A percentile compares a stretch with the other conserved stretches of the same genome.
These are phyloP conservation scores for Hemibagrus guttatus DNA, from an alignment of 2,797 vertebrate genomes.

Conservation along the genomic window DNA sequence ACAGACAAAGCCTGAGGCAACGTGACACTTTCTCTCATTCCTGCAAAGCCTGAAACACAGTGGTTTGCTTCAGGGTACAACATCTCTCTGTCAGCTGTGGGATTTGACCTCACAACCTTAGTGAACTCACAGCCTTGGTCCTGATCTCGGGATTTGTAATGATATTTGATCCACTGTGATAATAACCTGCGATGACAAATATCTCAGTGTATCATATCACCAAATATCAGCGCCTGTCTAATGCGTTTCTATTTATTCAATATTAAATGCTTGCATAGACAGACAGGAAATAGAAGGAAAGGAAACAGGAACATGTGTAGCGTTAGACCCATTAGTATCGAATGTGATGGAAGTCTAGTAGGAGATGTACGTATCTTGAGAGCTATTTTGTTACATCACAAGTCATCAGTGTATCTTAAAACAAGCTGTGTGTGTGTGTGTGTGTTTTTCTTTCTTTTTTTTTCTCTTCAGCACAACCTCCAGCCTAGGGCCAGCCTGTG, in stretches of 20 bases:
- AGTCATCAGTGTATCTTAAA: background rate
- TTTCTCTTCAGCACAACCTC: background rate
- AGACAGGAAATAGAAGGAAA: background rate
- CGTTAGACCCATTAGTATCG: background rate
- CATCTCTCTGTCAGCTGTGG: background rate
- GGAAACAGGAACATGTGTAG: background rate
- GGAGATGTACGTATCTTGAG: background rate
- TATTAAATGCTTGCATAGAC: background rate
- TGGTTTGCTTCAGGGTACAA: background rate
- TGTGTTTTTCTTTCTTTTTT: background rate
- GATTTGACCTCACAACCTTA: background rate
- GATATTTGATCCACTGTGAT: background rate
- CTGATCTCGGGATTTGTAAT: background rate
- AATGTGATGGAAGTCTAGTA: background rate
- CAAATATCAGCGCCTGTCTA: background rate
- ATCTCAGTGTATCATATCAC: background rate
- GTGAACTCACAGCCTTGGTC: background rate
- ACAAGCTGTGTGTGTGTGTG: background rate
- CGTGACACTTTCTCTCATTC: background rate
- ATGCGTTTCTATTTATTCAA: background rate
- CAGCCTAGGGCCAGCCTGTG: slow-evolving; percentile 5
- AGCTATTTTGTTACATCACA: background rate
- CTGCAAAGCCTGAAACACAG: background rate
- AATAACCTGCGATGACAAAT: background rate
- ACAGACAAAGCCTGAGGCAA: slow-evolving; percentile 26